These are phyloP conservation scores for Galagoides demidoff DNA, from an alignment of 2,797 vertebrate species.

Conservation along the genomic window DNA sequence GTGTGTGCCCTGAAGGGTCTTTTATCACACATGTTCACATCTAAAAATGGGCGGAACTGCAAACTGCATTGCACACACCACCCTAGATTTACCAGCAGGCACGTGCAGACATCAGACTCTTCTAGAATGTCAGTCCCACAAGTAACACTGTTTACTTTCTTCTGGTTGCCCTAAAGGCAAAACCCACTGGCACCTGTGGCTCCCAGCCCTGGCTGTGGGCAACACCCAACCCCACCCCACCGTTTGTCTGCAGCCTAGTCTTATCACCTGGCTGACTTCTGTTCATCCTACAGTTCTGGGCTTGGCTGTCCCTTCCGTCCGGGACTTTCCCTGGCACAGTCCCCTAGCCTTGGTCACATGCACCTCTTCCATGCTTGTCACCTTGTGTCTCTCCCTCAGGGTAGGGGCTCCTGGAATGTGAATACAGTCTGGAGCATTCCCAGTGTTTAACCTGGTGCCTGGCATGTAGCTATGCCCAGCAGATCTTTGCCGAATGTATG, in stretches of 20 bases:
- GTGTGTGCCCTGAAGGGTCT: not conserved
- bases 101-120: not conserved
- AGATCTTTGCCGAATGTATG: not conserved
- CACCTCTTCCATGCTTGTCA: not conserved
- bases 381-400: not conserved
- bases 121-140: not conserved
- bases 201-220: rapidly evolving
- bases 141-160: not conserved
- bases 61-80: not conserved
- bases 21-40: not conserved
- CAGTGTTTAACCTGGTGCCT: not conserved
- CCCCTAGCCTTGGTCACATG: not conserved
- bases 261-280: not conserved
- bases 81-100: not conserved
- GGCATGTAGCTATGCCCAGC: not conserved
- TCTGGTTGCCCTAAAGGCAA: too few species aligned
- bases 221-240: not conserved
- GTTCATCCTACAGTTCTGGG: not conserved
- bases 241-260: not conserved
- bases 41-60: not conserved
- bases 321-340: not conserved
- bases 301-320: not conserved
- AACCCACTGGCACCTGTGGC: not conserved
- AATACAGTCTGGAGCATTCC: not conserved
- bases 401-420: not conserved